Conservation (phyloP, 1,140 invertebrate species). For the Drosophila lowei region DNA sequence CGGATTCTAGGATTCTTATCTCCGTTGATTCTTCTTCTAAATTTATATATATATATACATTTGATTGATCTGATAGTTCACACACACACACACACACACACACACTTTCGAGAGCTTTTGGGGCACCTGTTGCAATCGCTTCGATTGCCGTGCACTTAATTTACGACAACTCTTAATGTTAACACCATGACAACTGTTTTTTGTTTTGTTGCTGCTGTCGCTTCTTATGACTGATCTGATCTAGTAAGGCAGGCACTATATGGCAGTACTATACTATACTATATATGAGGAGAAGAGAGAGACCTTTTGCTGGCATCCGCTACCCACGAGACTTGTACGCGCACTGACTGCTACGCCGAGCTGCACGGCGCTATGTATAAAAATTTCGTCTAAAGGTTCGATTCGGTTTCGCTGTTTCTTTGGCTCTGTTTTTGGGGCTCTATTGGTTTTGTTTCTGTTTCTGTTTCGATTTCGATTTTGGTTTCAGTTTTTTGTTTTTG, state of each 20-base stretch:
- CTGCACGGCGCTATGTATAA: constrained; percentile 78
- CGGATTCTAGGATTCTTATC: too few species aligned
- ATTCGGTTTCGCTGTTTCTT: constrained; percentile 46
- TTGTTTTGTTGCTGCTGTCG: constrained; percentile 32
- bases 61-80: constrained; percentile 33
- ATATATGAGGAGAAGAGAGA: constrained; percentile 39
- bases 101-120: constrained; percentile 27
- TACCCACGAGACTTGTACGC: constrained; percentile 83
- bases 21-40: not conserved
- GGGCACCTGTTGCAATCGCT: constrained; percentile 72
- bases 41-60: too few species aligned
- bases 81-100: constrained; percentile 22
- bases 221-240: constrained; percentile 49
- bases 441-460: constrained; percentile 23
- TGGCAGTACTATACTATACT: not conserved
- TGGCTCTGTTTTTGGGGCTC: constrained; percentile 16
- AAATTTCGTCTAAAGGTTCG: constrained; percentile 71
- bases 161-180: constrained; percentile 68
- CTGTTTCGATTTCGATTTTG: constrained; percentile 29
- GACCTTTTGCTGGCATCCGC: constrained; percentile 79
- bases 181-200: constrained; percentile 73
- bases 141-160: constrained; percentile 70
- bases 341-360: constrained; percentile 74
- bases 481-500: constrained; percentile 23
- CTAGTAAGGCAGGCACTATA: constrained; percentile 18